Conservation (phyloP, 2,113 vertebrate species). For the Phoxinus phoxinus region DNA sequence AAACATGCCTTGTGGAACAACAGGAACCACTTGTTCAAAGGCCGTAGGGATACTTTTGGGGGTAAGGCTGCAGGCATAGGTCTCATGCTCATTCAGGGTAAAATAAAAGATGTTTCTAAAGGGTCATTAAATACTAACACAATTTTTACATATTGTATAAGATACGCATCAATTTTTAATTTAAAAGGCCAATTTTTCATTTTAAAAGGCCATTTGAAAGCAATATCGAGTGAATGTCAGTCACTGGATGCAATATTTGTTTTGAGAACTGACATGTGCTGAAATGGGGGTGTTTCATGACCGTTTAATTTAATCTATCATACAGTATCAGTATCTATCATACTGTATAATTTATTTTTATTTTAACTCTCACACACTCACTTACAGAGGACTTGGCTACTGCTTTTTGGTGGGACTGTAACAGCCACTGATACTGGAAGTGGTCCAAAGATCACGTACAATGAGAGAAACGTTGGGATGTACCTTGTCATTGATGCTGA, state of each 20-base stretch:
- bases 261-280: too few species aligned
- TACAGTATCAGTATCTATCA: too few species aligned
- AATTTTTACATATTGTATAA: neutral
- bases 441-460: constrained; percentile 71
- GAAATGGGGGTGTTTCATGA: too few species aligned
- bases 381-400: constrained; percentile 83
- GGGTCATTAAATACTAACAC: neutral
- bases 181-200: neutral
- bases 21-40: constrained; percentile 94
- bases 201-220: neutral
- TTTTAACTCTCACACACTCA: neutral
- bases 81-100: neutral
- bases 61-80: constrained; percentile 74
- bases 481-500: constrained; percentile 86
- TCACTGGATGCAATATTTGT: neutral
- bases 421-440: constrained; percentile 59
- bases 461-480: constrained; percentile 79
- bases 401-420: constrained; percentile 77
- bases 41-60: constrained; percentile 87
- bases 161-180: neutral
- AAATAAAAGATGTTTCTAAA: neutral
- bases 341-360: neutral
- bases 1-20: constrained; percentile 91
- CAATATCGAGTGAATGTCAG: neutral
- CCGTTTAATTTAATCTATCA: too few species aligned